Percentiles rank a stretch among this genome's conserved stretches.
Conservation (phyloP, 2,797 vertebrate genomes). For the Arctocebus calabarensis region DNA sequence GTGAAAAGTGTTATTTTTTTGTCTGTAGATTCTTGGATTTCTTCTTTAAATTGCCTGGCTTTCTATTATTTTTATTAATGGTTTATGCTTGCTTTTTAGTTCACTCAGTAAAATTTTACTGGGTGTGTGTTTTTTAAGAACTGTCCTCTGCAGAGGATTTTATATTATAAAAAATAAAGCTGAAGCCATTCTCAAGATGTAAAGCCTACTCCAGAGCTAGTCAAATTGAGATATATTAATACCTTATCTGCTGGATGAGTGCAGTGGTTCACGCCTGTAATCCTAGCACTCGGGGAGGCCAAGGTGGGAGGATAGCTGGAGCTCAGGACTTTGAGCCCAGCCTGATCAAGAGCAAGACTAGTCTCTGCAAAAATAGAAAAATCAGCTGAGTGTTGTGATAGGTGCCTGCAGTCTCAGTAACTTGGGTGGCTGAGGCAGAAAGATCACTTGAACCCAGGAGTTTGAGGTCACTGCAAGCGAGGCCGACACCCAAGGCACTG, state of each 20-base stretch:
- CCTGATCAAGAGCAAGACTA: too few species aligned
- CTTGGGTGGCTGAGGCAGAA: too few species aligned
- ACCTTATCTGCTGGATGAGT: background rate
- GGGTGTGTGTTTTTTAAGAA: constrained; percentile 36
- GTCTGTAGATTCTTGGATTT: constrained; percentile 40
- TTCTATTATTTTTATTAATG: constrained; percentile 37
- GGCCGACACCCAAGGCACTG: too few species aligned
- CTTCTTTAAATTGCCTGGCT: constrained; percentile 29
- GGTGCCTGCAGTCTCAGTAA: too few species aligned
- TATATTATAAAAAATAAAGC: background rate
- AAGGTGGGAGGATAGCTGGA: too few species aligned
- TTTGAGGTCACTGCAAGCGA: too few species aligned
- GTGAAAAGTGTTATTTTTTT: background rate
- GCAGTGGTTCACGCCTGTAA: too few species aligned
- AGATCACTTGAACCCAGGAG: too few species aligned
- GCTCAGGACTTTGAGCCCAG: too few species aligned
- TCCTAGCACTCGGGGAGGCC: too few species aligned
- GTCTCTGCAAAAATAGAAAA: too few species aligned
- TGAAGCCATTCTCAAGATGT: background rate
- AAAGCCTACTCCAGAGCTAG: background rate
- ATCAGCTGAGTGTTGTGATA: too few species aligned
- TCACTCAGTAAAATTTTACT: background rate
- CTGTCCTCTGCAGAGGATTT: background rate
- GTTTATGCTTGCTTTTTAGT: constrained; percentile 33
- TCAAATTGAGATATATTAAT: background rate